These are phyloP conservation scores for Meriones psammophilus DNA, from an alignment of 2,797 vertebrate genomes.

Conservation along the genomic window DNA sequence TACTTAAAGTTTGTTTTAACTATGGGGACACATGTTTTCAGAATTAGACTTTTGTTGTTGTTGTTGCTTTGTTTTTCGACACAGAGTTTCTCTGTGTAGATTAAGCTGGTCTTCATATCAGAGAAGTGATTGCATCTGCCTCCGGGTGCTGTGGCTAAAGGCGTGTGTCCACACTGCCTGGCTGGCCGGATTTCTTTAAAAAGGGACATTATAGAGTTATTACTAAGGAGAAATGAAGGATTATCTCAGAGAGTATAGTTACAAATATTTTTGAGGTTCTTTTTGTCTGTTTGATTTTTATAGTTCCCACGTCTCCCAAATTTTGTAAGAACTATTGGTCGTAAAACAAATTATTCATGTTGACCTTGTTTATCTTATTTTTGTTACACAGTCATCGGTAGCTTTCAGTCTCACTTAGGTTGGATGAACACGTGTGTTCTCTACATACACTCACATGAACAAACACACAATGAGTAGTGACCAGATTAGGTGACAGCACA, in stretches of 20 bases:
- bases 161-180: not conserved
- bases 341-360: slow-evolving; percentile 4
- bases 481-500: not conserved
- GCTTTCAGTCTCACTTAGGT: not conserved
- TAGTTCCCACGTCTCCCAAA: slow-evolving; percentile 39
- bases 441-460: not conserved
- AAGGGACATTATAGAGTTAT: not conserved
- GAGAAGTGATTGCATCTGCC: not conserved
- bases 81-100: not conserved
- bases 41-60: not conserved
- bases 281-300: slow-evolving; percentile 12
- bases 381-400: not conserved
- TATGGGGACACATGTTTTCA: not conserved
- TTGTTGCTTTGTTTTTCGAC: not conserved
- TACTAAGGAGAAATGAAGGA: not conserved
- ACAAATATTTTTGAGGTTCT: slow-evolving; percentile 43
- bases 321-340: slow-evolving; percentile 32
- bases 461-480: not conserved
- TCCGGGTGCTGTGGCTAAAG: not conserved
- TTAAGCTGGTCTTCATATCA: not conserved
- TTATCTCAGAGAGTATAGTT: not conserved
- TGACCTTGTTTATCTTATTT: slow-evolving; percentile 50
- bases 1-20: not conserved
- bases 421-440: not conserved
- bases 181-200: not conserved